Evolutionary conservation across 2,797 vertebrate species (phyloP), one percentile per base, ranked within the genome.

Genomic region (Austrolebias charrua): DNA sequence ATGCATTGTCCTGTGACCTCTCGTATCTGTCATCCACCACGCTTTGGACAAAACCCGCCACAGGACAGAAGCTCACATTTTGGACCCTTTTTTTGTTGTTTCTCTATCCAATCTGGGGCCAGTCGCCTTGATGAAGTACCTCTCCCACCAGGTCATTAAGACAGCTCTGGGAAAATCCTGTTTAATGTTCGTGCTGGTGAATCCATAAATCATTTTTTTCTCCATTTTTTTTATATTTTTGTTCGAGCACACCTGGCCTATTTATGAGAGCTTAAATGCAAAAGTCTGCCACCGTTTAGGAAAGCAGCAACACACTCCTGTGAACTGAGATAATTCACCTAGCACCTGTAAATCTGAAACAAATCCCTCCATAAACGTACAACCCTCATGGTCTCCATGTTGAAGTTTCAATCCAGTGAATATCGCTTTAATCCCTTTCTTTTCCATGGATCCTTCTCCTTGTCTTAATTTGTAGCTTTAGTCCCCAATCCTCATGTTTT

Each of bases 131-230:
- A 91, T 93, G 81, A 92, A 92, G 88, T 91, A 73, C 81, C 86
- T 84, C 81, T 83, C 86, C 85, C 81, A 78, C 79, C 88, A 89
- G 90, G 87, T 92, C 91, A 92, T 93, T 92, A 92, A 89, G 88
- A 90, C 83, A 86, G 90, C 89, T 85, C 83, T 87, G 83, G 87
- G 88, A 90, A 92, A 91, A 91, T 91, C 57, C 91, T 89, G 88
- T 89, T 92, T 91, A 92, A 93, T 90, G 89, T 89, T 83, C 69
- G 86, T 79, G 71, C 63, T 45, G 75, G 78, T 80, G 84, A 90
- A 91, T 89, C 89, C 88, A 92, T 93, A 88, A 91, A 93, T 93
- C 92, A 91, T 88, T 90, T 86, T 35, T 51, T n/a, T 15, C 8
- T 4, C 28, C 85, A 11, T 12, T 89, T 91, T 90, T 84, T 73